Evolutionary conservation across 1,140 invertebrate genomes (phyloP).

Genomic region (Orchestia grillus): DNA sequence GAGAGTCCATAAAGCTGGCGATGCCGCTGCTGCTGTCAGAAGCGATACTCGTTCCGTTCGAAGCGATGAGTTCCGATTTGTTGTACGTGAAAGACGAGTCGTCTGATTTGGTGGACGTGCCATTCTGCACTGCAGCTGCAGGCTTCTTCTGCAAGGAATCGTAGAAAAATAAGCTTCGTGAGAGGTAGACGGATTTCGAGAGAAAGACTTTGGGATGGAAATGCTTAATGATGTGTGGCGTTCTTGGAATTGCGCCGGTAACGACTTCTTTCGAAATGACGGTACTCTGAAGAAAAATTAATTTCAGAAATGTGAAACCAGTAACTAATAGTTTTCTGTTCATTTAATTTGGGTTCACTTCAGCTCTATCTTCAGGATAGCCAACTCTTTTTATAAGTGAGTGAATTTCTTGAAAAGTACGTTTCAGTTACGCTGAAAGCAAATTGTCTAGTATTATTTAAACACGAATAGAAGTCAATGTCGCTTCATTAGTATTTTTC

Average conservation of each 20-base stretch:
- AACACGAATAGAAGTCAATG: too few species aligned
- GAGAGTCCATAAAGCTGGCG: neutral
- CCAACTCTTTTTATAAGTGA: too few species aligned
- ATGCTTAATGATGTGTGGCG: neutral
- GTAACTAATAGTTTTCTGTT: too few species aligned
- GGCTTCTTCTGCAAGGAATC: neutral
- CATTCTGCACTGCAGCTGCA: neutral
- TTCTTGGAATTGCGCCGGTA: neutral
- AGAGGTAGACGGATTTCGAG: neutral
- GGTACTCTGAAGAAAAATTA: neutral
- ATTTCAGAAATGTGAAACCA: too few species aligned
- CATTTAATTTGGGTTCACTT: too few species aligned
- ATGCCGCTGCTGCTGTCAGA: neutral
- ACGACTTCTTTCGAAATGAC: neutral
- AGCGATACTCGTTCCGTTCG: neutral
- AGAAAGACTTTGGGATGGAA: neutral
- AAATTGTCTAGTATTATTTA: too few species aligned
- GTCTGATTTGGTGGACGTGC: neutral
- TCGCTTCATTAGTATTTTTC: too few species aligned
- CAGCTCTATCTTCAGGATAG: too few species aligned
- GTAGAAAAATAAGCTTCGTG: neutral
- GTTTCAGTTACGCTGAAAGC: too few species aligned
- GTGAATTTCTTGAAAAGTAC: too few species aligned
- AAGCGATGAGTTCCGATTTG: neutral
- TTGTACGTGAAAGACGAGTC: slow-evolving; percentile 7